A percentile compares a stretch with the other conserved stretches of the same genome.
Evolutionary conservation across 2,797 vertebrate genomes (phyloP).

Genomic region (Sebastiscus tertius): DNA sequence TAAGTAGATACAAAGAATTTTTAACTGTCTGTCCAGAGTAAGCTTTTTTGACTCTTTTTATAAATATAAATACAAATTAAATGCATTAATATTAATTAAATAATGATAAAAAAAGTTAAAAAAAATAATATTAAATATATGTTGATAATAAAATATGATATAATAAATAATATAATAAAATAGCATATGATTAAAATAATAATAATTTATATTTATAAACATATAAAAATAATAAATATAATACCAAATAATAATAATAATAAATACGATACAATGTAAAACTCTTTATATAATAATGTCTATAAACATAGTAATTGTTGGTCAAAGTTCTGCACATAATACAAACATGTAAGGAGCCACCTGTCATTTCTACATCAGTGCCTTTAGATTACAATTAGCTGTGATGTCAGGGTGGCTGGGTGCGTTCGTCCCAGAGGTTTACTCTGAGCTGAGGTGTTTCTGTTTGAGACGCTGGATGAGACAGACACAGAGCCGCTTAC

Average conservation of each 20-base stretch:
- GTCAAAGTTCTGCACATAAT: not conserved
- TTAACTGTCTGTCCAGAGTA: not conserved
- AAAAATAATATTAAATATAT: too few species aligned
- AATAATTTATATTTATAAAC: not conserved
- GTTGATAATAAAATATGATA: not conserved
- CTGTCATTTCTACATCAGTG: not conserved
- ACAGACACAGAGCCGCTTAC: not conserved
- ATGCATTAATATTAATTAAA: too few species aligned
- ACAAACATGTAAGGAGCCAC: not conserved
- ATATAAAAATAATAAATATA: not conserved
- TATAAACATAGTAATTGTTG: not conserved
- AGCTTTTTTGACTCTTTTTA: not conserved
- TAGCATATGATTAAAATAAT: too few species aligned
- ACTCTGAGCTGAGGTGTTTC: not conserved
- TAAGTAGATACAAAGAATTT: not conserved
- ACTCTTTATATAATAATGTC: not conserved
- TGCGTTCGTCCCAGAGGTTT: not conserved
- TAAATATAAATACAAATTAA: too few species aligned
- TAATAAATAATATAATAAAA: too few species aligned
- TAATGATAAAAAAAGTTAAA: too few species aligned
- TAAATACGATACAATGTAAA: not conserved
- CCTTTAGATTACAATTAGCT: slow-evolving; percentile 12
- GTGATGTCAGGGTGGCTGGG: not conserved
- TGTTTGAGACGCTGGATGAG: not conserved
- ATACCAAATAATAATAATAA: too few species aligned